A percentile compares a stretch with the other conserved stretches of the same genome.
Conservation (phyloP, 2,888 invertebrate genomes). For the Charanyca ferruginea region DNA sequence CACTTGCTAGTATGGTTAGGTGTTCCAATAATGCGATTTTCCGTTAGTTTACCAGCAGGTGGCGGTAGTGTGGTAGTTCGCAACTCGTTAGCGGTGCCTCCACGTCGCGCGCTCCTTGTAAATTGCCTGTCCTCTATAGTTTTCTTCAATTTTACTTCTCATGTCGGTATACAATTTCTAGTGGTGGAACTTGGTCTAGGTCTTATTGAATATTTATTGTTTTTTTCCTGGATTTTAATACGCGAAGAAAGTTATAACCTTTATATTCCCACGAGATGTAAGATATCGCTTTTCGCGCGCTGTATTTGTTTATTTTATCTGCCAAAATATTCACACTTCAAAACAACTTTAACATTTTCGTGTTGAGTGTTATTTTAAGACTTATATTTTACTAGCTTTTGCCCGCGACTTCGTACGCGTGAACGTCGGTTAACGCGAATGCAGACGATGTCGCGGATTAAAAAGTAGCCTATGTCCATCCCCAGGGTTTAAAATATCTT, state of each 20-base stretch:
- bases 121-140: constrained; percentile 66
- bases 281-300: background rate
- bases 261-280: too few species aligned
- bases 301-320: background rate
- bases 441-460: too few species aligned
- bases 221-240: too few species aligned
- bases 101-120: constrained; percentile 62
- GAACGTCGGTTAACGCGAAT: too few species aligned
- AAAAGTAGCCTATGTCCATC: too few species aligned
- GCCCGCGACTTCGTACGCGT: too few species aligned
- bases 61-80: constrained; percentile 66
- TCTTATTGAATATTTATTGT: too few species aligned
- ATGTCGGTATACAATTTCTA: constrained; percentile 49
- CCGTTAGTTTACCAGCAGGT: constrained; percentile 67
- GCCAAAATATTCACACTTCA: background rate
- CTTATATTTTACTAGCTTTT: too few species aligned
- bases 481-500: too few species aligned
- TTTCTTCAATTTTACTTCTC: constrained; percentile 58
- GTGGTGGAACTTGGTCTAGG: constrained; percentile 21
- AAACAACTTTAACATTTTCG: background rate
- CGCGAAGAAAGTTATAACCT: too few species aligned
- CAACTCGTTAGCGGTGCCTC: constrained; percentile 71
- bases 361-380: background rate
- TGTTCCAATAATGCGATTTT: constrained; percentile 72
- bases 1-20: constrained; percentile 49